A percentile compares a stretch with the other conserved stretches of the same genome.
These are phyloP conservation scores for Camponotus floridanus DNA, from an alignment of 1,140 invertebrate genomes.

Conservation along the genomic window DNA sequence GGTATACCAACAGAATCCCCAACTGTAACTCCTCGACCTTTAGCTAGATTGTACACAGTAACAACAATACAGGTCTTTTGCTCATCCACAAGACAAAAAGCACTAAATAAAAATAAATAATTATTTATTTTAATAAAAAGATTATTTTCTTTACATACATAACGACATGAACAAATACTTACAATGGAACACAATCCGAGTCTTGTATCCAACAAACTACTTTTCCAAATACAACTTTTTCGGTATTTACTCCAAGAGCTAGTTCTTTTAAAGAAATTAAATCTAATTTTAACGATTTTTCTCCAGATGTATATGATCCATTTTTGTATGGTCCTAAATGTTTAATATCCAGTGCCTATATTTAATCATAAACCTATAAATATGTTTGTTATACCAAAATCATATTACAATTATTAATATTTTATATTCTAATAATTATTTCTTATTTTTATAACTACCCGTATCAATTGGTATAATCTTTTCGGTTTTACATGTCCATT, in stretches of 20 bases:
- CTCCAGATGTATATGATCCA: constrained; percentile 87
- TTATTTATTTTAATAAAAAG: constrained; percentile 13
- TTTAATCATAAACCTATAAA: constrained; percentile 74
- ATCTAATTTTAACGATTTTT: constrained; percentile 87
- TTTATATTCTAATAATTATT: constrained; percentile 8
- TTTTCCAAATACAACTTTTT: constrained; percentile 91
- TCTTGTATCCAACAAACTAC: constrained; percentile 93
- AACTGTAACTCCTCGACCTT: constrained; percentile 93
- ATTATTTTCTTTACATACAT: background rate
- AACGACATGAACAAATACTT: constrained; percentile 81
- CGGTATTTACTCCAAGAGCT: constrained; percentile 87
- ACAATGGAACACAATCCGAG: constrained; percentile 93
- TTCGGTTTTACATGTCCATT: constrained; percentile 93
- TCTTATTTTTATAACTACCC: constrained; percentile 81
- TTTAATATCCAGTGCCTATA: constrained; percentile 87
- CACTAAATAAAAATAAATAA: constrained; percentile 87
- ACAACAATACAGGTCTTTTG: constrained; percentile 91
- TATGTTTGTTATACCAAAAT: constrained; percentile 67
- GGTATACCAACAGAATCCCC: constrained; percentile 94
- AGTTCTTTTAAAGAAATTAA: constrained; percentile 86
- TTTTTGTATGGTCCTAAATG: constrained; percentile 88
- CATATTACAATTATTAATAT: constrained; percentile 36
- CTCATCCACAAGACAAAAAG: constrained; percentile 93
- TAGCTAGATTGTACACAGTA: constrained; percentile 94
- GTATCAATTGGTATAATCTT: constrained; percentile 89